A percentile compares a stretch with the other conserved stretches of the same genome.
phyloP scores from a whole-genome alignment of 2,113 vertebrate species.

The Rhinoptilus africanus region DNA sequence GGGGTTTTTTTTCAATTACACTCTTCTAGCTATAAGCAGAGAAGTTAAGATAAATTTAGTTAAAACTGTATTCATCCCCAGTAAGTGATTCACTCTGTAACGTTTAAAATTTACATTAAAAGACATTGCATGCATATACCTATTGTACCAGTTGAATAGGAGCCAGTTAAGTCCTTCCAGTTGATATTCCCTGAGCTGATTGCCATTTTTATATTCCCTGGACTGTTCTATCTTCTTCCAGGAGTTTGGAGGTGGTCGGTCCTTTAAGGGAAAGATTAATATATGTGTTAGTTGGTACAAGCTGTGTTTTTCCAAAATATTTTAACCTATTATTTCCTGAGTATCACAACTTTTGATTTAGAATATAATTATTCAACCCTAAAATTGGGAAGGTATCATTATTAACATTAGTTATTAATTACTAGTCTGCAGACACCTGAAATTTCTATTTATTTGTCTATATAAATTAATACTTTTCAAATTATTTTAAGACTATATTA shows the following conservation, averaged over 20 bases:
- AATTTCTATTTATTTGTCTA: neutral
- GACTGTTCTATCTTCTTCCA: constrained; percentile 98
- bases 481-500: neutral
- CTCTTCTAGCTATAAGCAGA: neutral
- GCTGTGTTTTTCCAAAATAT: neutral
- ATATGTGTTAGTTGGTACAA: neutral
- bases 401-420: neutral
- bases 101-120: neutral
- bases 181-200: constrained; percentile 99
- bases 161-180: constrained; percentile 99
- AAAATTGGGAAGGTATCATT: neutral
- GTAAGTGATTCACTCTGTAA: neutral
- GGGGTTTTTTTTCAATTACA: neutral
- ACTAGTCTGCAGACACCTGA: neutral
- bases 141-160: constrained; percentile 99
- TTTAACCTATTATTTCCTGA: neutral
- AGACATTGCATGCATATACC: constrained; percentile 74
- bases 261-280: constrained; percentile 73
- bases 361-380: neutral
- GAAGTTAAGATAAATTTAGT: neutral
- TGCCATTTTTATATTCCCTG: constrained; percentile 93
- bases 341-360: neutral
- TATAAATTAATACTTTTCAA: neutral
- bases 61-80: neutral
- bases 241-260: constrained; percentile 90